Evolutionary conservation across 2,888 invertebrate species (phyloP).

Genomic region (Mimumesa dahlbomi): DNA sequence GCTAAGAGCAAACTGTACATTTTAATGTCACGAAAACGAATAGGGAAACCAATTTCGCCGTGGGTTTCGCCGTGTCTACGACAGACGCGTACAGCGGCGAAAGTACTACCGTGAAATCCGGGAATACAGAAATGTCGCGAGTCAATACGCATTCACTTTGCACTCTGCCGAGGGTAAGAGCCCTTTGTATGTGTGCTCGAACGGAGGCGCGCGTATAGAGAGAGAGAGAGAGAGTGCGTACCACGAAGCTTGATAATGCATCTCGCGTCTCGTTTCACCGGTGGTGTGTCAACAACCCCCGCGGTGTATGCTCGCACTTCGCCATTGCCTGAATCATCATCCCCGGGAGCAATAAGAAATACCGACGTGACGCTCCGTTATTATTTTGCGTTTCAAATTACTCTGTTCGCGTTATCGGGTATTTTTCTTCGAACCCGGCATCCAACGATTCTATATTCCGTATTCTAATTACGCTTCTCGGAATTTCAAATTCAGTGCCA

Average conservation of each 20-base stretch:
- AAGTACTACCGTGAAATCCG: constrained; percentile 27
- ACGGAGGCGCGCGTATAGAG: constrained; percentile 2
- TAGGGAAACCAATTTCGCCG: constrained; percentile 39
- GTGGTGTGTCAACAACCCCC: constrained; percentile 35
- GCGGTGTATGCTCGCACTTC: constrained; percentile 28
- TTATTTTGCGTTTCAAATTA: constrained; percentile 60
- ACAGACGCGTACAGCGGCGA: not conserved
- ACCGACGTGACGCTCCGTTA: constrained; percentile 41
- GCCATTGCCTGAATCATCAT: constrained; percentile 47
- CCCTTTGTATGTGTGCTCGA: constrained; percentile 27
- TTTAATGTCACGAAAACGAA: constrained; percentile 38
- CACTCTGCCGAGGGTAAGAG: constrained; percentile 15
- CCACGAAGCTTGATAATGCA: constrained; percentile 53
- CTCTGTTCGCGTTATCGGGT: too few species aligned
- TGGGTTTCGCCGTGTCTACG: not conserved
- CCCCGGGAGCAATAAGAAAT: constrained; percentile 8
- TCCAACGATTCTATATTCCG: too few species aligned
- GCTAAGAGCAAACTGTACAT: constrained; percentile 22
- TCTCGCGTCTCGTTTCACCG: constrained; percentile 49
- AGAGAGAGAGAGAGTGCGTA: constrained; percentile 3
- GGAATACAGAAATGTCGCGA: constrained; percentile 33
- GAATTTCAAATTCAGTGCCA: too few species aligned
- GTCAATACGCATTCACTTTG: constrained; percentile 44
- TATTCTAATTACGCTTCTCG: too few species aligned
- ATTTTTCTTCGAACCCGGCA: too few species aligned